Conservation (phyloP, 2,113 vertebrate species). For the Pangasianodon gigas region DNA sequence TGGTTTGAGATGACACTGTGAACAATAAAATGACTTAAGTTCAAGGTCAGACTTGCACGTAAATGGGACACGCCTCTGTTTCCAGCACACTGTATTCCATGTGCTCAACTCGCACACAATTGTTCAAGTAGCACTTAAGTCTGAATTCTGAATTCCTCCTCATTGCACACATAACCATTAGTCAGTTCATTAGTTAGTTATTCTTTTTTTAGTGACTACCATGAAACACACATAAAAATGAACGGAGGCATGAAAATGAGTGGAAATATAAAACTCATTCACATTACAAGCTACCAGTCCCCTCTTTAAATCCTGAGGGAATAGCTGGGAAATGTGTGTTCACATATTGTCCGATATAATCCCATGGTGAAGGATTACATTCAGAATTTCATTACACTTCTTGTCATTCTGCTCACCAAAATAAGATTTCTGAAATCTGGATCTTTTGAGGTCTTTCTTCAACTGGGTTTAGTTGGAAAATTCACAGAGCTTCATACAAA, state of each 20-base stretch:
- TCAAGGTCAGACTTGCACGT: background rate
- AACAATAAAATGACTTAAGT: background rate
- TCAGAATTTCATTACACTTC: slow-evolving; percentile 51
- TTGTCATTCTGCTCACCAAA: slow-evolving; percentile 46
- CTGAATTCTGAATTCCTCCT: background rate
- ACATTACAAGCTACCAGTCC: background rate
- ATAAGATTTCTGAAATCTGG: slow-evolving; percentile 45
- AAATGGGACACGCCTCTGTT: background rate
- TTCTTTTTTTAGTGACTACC: background rate
- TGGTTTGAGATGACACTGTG: background rate
- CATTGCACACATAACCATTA: no score
- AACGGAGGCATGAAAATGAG: background rate
- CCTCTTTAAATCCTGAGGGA: background rate
- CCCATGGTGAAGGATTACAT: slow-evolving; percentile 42
- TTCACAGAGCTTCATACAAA: slow-evolving; percentile 47
- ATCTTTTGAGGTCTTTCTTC: slow-evolving; percentile 24
- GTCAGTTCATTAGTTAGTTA: background rate
- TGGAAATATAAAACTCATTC: background rate
- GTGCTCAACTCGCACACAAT: background rate
- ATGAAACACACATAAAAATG: background rate
- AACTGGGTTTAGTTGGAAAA: slow-evolving; percentile 45
- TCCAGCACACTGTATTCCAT: background rate
- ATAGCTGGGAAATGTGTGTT: background rate
- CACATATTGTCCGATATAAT: slow-evolving; percentile 33
- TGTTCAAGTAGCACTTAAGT: no score